Evolutionary conservation across 2,113 vertebrate species (phyloP).

Genomic region (Plecturocebus donacophilus): DNA sequence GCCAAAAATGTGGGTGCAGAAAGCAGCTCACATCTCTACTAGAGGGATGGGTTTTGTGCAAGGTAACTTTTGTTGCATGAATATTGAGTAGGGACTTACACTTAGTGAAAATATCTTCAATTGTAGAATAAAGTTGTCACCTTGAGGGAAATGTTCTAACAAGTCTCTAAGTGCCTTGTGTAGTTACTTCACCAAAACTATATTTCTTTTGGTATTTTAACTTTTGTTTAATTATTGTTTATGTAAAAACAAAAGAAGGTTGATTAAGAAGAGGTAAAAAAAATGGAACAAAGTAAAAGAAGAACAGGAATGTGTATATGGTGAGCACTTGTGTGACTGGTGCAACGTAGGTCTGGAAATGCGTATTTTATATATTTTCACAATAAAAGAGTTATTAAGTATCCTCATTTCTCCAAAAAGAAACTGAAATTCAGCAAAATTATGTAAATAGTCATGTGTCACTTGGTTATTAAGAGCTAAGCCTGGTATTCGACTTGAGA

Average conservation of each 20-base stretch:
- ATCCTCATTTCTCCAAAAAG: neutral
- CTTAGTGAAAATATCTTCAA: neutral
- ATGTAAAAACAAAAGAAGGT: neutral
- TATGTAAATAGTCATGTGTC: neutral
- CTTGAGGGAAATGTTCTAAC: neutral
- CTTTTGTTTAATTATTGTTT: neutral
- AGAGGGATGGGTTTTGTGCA: neutral
- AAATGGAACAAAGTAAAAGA: neutral
- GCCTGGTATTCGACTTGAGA: neutral
- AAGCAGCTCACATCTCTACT: neutral
- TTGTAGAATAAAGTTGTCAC: neutral
- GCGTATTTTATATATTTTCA: neutral
- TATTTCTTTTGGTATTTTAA: neutral
- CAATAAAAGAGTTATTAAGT: neutral
- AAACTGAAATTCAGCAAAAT: neutral
- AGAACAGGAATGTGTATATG: neutral
- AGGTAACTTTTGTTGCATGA: neutral
- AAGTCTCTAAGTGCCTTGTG: neutral
- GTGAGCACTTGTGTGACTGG: neutral
- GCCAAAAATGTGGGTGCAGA: neutral
- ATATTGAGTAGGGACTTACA: neutral
- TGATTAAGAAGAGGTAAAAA: neutral
- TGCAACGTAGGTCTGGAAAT: neutral
- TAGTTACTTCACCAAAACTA: neutral
- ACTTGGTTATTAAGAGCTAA: neutral